phyloP scores from a whole-genome alignment of 2,888 invertebrate species.

The Ganaspis brasiliensis region DNA sequence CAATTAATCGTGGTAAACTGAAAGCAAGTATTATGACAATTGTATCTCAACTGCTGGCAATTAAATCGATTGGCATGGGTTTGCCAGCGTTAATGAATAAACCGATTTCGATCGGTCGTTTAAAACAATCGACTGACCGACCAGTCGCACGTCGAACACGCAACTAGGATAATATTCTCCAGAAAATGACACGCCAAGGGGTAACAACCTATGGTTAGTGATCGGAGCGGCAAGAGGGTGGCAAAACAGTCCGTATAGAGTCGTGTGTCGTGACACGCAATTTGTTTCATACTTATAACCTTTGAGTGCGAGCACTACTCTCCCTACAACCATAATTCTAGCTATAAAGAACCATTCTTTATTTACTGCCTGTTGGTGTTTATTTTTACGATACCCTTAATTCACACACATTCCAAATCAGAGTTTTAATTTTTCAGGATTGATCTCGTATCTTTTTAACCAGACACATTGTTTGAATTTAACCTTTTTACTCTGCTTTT shows the following conservation, averaged over 20 bases:
- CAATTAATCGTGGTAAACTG: background rate
- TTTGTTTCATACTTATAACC: conserved; percentile 44
- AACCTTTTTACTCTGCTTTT: too few species aligned
- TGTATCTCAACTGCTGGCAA: conserved; percentile 4
- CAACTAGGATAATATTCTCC: conserved; percentile 74
- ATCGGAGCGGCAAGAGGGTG: conserved; percentile 70
- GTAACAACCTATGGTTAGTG: conserved; percentile 78
- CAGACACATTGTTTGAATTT: too few species aligned
- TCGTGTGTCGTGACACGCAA: conserved; percentile 65
- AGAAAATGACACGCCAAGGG: conserved; percentile 78
- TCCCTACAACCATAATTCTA: conserved; percentile 24
- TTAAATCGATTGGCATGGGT: conserved; percentile 47
- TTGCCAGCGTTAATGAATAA: conserved; percentile 55
- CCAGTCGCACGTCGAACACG: conserved; percentile 69
- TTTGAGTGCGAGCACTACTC: conserved; percentile 35
- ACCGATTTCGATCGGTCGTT: conserved; percentile 73
- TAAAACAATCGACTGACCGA: conserved; percentile 76
- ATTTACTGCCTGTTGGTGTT: conserved; percentile 34
- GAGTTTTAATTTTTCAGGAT: background rate
- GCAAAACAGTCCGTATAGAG: conserved; percentile 43
- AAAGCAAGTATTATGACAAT: conserved; percentile 2
- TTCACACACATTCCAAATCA: conserved; percentile 8
- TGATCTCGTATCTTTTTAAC: too few species aligned
- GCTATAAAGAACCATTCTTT: conserved; percentile 22
- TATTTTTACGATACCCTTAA: conserved; percentile 27